Conservation (phyloP, 2,888 invertebrate genomes). For the Eupithecia abbreviata region DNA sequence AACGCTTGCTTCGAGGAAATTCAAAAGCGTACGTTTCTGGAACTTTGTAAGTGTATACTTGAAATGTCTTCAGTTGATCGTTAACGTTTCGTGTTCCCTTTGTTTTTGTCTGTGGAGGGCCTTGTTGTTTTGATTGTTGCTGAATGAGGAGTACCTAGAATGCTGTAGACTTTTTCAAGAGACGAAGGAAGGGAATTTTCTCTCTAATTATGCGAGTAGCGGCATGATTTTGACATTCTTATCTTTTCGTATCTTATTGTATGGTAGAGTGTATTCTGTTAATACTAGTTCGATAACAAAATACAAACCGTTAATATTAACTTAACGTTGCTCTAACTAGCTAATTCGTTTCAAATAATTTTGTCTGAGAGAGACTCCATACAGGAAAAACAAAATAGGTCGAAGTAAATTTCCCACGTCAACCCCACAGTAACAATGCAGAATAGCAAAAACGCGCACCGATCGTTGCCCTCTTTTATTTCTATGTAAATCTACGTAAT, state of each 20-base stretch:
- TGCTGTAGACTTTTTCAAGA: slow-evolving; percentile 11
- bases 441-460: slow-evolving; percentile 29
- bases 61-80: slow-evolving; percentile 44
- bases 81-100: slow-evolving; percentile 47
- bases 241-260: neutral
- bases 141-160: slow-evolving; percentile 24
- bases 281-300: neutral
- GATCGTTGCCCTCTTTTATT: slow-evolving; percentile 65
- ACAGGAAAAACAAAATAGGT: slow-evolving; percentile 11
- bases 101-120: slow-evolving; percentile 46
- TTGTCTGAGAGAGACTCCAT: neutral
- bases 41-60: slow-evolving; percentile 42
- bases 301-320: neutral
- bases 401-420: slow-evolving; percentile 14
- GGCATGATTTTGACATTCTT: neutral
- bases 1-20: slow-evolving; percentile 32
- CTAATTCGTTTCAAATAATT: neutral
- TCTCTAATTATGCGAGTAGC: slow-evolving; percentile 1
- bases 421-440: slow-evolving; percentile 29
- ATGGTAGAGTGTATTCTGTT: neutral
- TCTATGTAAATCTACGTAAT: slow-evolving; percentile 80
- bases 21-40: slow-evolving; percentile 43
- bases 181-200: too few relatives aligned
- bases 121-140: slow-evolving; percentile 38
- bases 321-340: neutral